A percentile compares a stretch with the other conserved stretches of the same genome.
Conservation (phyloP, 2,113 vertebrate genomes). For the Pomatorhinus ruficollis region DNA sequence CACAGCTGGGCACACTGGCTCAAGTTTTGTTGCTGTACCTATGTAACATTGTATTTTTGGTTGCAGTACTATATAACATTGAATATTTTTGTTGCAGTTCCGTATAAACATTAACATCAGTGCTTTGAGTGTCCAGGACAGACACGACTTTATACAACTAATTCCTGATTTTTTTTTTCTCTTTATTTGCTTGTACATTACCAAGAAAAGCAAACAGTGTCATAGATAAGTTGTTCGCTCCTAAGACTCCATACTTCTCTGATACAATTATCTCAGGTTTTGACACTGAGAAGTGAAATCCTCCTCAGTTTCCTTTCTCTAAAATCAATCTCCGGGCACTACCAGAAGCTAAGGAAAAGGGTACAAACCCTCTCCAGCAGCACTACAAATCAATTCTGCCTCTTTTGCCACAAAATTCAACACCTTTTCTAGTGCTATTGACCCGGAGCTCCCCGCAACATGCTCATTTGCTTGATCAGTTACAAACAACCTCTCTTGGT, state of each 20-base stretch:
- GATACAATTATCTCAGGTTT: neutral
- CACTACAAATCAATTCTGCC: neutral
- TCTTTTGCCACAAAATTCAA: neutral
- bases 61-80: neutral
- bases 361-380: neutral
- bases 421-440: neutral
- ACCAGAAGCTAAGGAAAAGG: neutral
- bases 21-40: rapidly evolving
- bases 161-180: neutral
- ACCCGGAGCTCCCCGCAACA: neutral
- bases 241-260: neutral
- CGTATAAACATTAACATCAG: neutral
- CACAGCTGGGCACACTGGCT: neutral
- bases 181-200: neutral
- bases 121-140: neutral
- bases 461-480: neutral
- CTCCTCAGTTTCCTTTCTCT: neutral
- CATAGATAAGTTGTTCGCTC: neutral
- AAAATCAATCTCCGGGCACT: neutral
- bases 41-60: neutral
- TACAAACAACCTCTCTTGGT: neutral
- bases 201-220: neutral
- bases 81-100: neutral
- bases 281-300: neutral
- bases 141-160: neutral